Conservation (phyloP, 2,888 invertebrate genomes). For the Pammene fasciana region DNA sequence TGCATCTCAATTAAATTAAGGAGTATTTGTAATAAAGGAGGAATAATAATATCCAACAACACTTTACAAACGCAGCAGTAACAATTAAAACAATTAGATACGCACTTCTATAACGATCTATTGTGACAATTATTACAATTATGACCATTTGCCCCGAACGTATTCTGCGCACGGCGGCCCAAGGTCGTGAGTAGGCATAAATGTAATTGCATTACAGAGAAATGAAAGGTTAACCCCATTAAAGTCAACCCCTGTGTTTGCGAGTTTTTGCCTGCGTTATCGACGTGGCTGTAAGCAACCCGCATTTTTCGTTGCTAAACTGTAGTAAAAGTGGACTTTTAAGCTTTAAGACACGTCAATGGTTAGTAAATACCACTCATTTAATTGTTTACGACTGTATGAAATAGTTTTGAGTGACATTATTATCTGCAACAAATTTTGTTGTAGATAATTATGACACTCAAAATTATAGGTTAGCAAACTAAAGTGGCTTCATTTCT, state of each 20-base stretch:
- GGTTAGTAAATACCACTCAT: slow-evolving; percentile 13
- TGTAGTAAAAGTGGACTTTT: slow-evolving; percentile 31
- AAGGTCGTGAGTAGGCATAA: slow-evolving; percentile 55
- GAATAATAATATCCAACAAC: too few relatives aligned
- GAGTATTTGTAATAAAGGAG: too few relatives aligned
- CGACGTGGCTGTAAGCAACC: slow-evolving; percentile 56
- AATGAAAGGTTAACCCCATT: slow-evolving; percentile 75
- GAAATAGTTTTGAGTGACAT: too few relatives aligned
- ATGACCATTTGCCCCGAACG: slow-evolving; percentile 42
- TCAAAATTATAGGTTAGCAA: background rate
- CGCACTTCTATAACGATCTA: slow-evolving; percentile 34
- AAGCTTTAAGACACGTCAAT: slow-evolving; percentile 5
- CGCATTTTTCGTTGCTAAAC: slow-evolving; percentile 51
- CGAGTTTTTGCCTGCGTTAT: slow-evolving; percentile 50
- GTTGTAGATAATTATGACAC: background rate
- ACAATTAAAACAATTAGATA: slow-evolving; percentile 34
- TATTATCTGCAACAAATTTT: too few relatives aligned
- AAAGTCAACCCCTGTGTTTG: slow-evolving; percentile 56
- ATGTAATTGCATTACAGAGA: slow-evolving; percentile 69
- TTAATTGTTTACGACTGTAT: background rate
- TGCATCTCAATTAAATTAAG: too few relatives aligned
- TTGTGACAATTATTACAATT: slow-evolving; percentile 23
- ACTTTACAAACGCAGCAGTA: too few relatives aligned
- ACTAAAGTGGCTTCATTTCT: background rate
- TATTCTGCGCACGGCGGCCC: slow-evolving; percentile 50